phyloP scores from a whole-genome alignment of 1,140 invertebrate genomes.

The Sinonovacula constricta region DNA sequence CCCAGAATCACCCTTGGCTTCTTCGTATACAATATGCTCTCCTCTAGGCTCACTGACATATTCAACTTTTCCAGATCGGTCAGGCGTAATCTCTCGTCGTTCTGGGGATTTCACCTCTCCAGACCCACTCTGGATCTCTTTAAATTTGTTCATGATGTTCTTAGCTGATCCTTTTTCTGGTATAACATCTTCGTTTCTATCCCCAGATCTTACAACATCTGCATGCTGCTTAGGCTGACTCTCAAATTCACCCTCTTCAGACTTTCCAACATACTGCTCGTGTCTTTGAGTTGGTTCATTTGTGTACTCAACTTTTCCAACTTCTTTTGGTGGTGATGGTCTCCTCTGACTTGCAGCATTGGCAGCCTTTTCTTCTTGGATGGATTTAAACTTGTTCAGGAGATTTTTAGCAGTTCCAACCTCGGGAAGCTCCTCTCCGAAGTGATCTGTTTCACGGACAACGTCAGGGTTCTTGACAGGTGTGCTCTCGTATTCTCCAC shows the following conservation, averaged over 20 bases:
- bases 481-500: conserved; percentile 71
- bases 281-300: conserved; percentile 64
- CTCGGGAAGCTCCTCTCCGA: conserved; percentile 65
- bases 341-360: conserved; percentile 54
- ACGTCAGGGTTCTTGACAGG: conserved; percentile 65
- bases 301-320: conserved; percentile 68
- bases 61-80: conserved; percentile 59
- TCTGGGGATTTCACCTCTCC: conserved; percentile 52
- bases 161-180: conserved; percentile 71
- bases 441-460: conserved; percentile 61
- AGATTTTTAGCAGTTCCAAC: conserved; percentile 67
- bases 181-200: conserved; percentile 60
- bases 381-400: conserved; percentile 60
- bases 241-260: conserved; percentile 71
- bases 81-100: conserved; percentile 68
- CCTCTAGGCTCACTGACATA: conserved; percentile 66
- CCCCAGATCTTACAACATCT: conserved; percentile 65
- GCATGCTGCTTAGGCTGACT: conserved; percentile 63
- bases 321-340: conserved; percentile 57
- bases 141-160: conserved; percentile 70
- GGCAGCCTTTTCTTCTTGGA: conserved; percentile 55
- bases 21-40: conserved; percentile 55
- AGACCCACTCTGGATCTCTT: conserved; percentile 59
- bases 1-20: conserved; percentile 58
- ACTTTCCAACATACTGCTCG: conserved; percentile 64